These are phyloP conservation scores for Clytia hemisphaerica DNA, from an alignment of 30 jellyfish, hydroid and myxozoan species.

Conservation along the genomic window DNA sequence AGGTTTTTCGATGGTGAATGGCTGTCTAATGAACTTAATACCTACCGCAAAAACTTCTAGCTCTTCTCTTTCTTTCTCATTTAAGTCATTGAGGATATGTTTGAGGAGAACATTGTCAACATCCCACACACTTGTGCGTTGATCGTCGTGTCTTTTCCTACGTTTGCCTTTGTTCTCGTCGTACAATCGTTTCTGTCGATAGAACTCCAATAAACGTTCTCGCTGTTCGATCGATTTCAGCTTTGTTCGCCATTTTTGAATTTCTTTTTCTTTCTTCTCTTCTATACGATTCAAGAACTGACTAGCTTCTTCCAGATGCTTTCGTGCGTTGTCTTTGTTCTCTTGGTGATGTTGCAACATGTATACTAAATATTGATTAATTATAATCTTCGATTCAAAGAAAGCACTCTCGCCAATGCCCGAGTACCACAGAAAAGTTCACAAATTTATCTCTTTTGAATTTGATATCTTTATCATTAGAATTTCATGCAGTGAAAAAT, in stretches of 20 bases:
- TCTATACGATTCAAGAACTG: constrained; percentile 41
- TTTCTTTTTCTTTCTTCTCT: constrained; percentile 38
- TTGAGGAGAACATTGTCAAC: constrained; percentile 5
- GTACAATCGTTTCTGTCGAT: background rate
- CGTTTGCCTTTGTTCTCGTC: background rate
- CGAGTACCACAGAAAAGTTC: too few species aligned
- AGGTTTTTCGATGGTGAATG: too few species aligned
- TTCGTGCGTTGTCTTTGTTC: constrained; percentile 48
- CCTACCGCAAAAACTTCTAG: too few species aligned
- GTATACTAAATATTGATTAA: constrained; percentile 39
- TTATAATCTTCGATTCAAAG: too few species aligned
- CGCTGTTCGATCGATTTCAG: constrained; percentile 25
- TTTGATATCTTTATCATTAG: too few species aligned
- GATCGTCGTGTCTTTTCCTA: background rate
- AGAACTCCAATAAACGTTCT: background rate
- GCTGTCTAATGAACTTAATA: too few species aligned
- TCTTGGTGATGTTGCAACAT: constrained; percentile 36
- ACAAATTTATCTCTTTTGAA: too few species aligned
- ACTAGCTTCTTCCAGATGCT: constrained; percentile 67
- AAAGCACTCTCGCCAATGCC: too few species aligned
- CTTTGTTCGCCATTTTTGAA: constrained; percentile 12
- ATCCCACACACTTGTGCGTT: constrained; percentile 30
- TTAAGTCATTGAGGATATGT: constrained; percentile 1
- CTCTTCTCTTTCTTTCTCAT: constrained; percentile 1
- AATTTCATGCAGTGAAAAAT: too few species aligned